Evolutionary conservation across 2,113 vertebrate species (phyloP).

Genomic region (Microcebus ravelobensis): DNA sequence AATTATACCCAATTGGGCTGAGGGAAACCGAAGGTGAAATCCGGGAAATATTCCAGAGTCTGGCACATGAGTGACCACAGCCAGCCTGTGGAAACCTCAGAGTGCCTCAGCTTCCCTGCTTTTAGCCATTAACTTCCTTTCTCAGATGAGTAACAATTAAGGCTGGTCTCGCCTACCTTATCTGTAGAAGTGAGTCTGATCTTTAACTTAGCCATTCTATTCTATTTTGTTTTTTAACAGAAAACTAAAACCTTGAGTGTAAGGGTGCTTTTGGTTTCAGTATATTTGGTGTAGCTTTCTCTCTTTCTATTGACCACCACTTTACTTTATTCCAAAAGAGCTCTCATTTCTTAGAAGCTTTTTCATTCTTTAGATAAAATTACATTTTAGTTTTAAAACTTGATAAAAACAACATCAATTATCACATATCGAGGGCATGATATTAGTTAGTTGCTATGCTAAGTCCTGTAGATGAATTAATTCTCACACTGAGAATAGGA

Average conservation of each 20-base stretch:
- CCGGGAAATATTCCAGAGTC: neutral
- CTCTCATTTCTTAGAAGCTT: neutral
- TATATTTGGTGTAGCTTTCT: neutral
- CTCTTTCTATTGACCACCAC: neutral
- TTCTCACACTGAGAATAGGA: neutral
- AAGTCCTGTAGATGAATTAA: neutral
- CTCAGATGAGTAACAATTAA: neutral
- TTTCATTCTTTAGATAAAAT: conserved; percentile 24
- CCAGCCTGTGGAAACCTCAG: neutral
- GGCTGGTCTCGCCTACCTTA: neutral
- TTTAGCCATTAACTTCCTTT: neutral
- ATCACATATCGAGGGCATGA: neutral
- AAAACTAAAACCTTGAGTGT: neutral
- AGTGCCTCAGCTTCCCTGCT: neutral
- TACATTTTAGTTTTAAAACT: conserved; percentile 42
- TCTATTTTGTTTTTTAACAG: neutral
- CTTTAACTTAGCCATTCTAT: neutral
- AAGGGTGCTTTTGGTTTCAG: neutral
- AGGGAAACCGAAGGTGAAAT: neutral
- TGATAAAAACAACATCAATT: neutral
- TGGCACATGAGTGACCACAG: neutral
- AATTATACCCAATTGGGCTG: neutral
- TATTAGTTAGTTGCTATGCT: neutral
- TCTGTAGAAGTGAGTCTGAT: neutral
- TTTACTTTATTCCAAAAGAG: conserved; percentile 4